Evolutionary conservation across 2,113 vertebrate species (phyloP).

Genomic region (Indicator maculatus): DNA sequence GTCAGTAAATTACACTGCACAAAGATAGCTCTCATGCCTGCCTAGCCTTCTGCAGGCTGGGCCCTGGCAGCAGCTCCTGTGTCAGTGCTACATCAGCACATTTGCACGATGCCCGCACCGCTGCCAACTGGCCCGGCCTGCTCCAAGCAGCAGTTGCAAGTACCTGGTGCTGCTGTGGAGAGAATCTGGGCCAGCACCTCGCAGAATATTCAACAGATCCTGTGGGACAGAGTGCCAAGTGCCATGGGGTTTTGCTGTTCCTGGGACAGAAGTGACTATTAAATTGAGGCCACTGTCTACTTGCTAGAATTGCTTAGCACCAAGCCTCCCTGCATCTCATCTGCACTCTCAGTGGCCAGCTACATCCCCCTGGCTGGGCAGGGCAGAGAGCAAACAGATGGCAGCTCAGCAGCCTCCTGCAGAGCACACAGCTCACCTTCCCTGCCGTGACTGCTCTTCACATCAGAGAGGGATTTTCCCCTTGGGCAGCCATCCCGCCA

Average conservation of each 20-base stretch:
- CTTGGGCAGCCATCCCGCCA: slow-evolving; percentile 7
- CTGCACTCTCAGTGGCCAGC: background rate
- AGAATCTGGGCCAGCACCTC: background rate
- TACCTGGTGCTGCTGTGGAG: slow-evolving; percentile 19
- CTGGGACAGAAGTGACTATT: background rate
- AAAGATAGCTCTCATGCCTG: background rate
- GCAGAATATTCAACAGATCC: background rate
- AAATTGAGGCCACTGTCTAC: background rate
- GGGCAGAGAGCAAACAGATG: background rate
- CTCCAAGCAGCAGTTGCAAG: background rate
- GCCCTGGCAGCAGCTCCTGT: background rate
- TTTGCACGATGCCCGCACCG: rapidly evolving
- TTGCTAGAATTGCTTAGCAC: background rate
- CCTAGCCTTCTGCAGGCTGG: background rate
- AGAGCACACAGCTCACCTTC: background rate
- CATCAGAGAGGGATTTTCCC: background rate
- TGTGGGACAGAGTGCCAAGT: background rate
- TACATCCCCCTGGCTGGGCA: background rate
- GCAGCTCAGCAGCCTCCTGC: background rate
- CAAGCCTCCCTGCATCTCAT: background rate
- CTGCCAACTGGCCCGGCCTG: slow-evolving; percentile 21
- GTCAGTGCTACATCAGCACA: slow-evolving; percentile 35
- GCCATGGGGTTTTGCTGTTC: background rate
- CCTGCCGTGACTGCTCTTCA: rapidly evolving
- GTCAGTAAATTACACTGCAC: background rate